Conservation (phyloP, 2,113 vertebrate genomes). For the Ardeotis arabs region DNA sequence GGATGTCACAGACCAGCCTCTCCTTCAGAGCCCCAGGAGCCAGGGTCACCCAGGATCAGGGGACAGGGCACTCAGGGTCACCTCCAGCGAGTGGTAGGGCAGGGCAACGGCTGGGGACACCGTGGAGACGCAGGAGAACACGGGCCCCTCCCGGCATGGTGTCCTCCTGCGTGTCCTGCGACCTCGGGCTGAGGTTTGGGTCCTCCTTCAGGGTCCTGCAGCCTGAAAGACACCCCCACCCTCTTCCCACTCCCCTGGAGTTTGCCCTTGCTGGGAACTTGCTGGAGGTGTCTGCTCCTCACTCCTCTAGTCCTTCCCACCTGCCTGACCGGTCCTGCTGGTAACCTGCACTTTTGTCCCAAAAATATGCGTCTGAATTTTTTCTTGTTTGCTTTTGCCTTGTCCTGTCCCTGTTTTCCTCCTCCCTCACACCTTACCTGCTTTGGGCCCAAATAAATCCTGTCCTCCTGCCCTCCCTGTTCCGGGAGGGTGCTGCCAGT, state of each 20-base stretch:
- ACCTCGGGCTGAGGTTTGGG: background rate
- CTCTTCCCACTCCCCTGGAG: background rate
- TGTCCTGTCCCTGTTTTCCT: background rate
- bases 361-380: background rate
- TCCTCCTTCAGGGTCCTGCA: background rate
- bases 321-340: accelerated
- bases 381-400: background rate
- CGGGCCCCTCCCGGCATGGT: background rate
- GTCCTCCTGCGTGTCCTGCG: background rate
- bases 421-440: background rate
- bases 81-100: background rate
- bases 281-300: background rate
- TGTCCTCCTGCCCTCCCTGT: background rate
- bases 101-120: background rate
- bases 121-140: accelerated
- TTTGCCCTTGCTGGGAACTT: background rate
- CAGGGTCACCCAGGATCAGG: background rate
- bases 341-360: background rate
- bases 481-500: background rate
- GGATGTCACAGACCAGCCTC: background rate
- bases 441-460: background rate
- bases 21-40: background rate
- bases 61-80: background rate
- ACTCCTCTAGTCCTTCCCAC: background rate
- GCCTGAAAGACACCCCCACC: background rate